Conservation (phyloP, 2,113 vertebrate genomes). For the Pomatostomus ruficeps region DNA sequence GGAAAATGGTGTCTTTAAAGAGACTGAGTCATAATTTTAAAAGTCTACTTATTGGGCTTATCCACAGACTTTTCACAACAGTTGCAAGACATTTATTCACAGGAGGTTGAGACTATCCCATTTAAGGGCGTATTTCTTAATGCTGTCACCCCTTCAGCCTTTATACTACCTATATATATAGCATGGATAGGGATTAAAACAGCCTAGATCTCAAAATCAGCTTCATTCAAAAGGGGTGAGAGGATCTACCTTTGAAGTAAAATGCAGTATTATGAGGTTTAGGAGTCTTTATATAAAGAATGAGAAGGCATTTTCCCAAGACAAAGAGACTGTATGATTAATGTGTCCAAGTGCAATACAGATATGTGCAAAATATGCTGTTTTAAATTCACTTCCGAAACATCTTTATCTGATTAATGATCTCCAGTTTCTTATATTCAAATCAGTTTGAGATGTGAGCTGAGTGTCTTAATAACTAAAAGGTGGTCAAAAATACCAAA, state of each 20-base stretch:
- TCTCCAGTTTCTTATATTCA: conserved; percentile 1
- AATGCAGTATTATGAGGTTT: background rate
- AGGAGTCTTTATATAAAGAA: background rate
- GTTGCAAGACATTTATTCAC: background rate
- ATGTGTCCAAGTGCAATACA: background rate
- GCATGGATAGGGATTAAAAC: background rate
- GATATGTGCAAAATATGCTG: background rate
- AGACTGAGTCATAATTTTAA: background rate
- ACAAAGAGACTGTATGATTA: background rate
- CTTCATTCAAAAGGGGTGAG: background rate
- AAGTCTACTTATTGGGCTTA: background rate
- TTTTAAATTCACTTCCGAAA: background rate
- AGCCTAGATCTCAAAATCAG: background rate
- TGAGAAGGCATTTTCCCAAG: background rate
- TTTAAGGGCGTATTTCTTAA: background rate
- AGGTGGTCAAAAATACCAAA: background rate
- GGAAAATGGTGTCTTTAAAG: background rate
- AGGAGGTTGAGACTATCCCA: background rate
- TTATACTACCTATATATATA: background rate
- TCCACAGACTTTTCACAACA: background rate
- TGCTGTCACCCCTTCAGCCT: background rate
- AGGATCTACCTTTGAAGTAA: background rate
- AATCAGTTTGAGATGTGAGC: background rate
- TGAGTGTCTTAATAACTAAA: background rate
- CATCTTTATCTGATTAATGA: background rate